Conservation (phyloP, 2,888 invertebrate genomes). For the Acanthosoma haemorrhoidale region DNA sequence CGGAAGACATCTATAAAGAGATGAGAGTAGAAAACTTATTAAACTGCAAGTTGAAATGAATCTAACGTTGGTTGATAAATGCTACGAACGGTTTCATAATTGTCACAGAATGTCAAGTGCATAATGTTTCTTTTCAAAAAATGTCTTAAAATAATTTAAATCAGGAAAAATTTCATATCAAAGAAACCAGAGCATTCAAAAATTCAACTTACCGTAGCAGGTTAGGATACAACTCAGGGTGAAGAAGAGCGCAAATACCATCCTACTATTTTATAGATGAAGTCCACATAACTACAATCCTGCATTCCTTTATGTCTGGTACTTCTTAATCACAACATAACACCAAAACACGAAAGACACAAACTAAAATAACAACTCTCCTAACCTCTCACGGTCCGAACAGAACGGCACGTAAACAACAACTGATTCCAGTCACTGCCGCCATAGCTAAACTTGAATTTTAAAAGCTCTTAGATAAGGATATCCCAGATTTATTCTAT, state of each 20-base stretch:
- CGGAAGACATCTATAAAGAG: too few species aligned
- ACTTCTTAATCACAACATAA: background rate
- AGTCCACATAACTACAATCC: constrained; percentile 15
- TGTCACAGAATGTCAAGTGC: too few species aligned
- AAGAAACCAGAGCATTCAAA: too few species aligned
- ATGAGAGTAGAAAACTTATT: too few species aligned
- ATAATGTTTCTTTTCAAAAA: too few species aligned
- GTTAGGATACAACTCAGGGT: constrained; percentile 11
- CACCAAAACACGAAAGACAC: background rate
- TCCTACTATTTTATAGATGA: constrained; percentile 11
- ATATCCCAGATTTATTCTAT: too few species aligned
- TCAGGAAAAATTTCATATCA: too few species aligned
- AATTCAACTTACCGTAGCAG: constrained; percentile 7
- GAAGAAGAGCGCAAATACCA: constrained; percentile 9
- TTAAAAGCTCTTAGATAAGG: background rate
- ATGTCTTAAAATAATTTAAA: too few species aligned
- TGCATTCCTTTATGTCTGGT: constrained; percentile 6
- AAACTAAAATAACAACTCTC: background rate
- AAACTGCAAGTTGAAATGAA: too few species aligned
- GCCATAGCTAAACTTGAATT: constrained; percentile 8
- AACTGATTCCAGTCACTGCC: background rate
- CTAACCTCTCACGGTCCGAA: background rate
- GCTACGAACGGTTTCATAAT: too few species aligned
- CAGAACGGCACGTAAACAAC: constrained; percentile 4
- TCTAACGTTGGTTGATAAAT: too few species aligned